Base-by-base conservation (phyloP, 2,797 vertebrate genomes). In the Hydrophis major region DNA sequence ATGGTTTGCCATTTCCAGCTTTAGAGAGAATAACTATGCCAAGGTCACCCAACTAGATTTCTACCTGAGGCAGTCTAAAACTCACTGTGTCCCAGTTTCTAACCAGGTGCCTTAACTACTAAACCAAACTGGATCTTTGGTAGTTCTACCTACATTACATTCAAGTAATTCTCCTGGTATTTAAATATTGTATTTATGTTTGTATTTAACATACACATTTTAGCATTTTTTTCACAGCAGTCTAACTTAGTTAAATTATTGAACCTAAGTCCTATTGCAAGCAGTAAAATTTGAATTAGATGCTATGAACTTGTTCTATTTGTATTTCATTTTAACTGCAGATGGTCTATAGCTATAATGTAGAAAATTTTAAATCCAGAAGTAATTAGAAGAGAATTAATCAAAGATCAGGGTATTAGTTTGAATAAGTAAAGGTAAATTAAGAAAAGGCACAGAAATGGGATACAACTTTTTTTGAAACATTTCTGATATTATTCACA, bases 101-200 rank as follows among this genome's bases (percentile, higher is more conserved):
- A 47, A 10, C 18, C 74, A 42, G 18, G n/a, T 42, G 37, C 20
- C 37, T 83, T 83, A 83, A 83, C 37, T 47, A 47, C 37, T 83
- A 83, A 42, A 47, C 20, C 8, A 25, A 47, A 83, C 50, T 74
- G n/a, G n/a, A n/a, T 74, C 18, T 83, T 25, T 47, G 37, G 22
- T 47, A 22, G 20, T 78, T 78, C 37, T 78, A 47, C 20, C 47
- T 25, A 83, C 4, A 63, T 32, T 66, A 87, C n/a, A 87, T 89
- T 88, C 94, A 92, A 57, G 93, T 78, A 88, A 90, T 0, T 0
- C 18, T 89, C 60, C n/a, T 87, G n/a, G 95, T 93, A 55, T 61
- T 63, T 16, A 86, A n/a, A 88, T 91, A 88, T 55, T 94, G 90
- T 88, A 92, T 94, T 94, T 94, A 90, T 91, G 92, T 91, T 90